Conservation (phyloP, 2,888 invertebrate species). For the Camponotus fellah region DNA sequence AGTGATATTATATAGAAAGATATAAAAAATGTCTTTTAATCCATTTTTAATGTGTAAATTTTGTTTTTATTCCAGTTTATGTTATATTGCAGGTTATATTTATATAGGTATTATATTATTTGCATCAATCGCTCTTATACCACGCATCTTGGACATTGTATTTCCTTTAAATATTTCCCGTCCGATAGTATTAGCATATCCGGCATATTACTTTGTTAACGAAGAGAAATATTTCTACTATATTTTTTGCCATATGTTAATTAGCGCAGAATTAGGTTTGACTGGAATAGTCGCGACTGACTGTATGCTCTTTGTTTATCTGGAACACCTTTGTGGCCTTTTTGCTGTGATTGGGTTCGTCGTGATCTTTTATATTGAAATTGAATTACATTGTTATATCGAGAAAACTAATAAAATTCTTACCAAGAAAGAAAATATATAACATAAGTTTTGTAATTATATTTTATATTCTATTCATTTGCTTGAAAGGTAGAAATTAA, state of each 20-base stretch:
- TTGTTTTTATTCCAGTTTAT: background rate
- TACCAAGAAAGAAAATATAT: background rate
- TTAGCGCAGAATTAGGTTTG: background rate
- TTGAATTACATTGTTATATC: background rate
- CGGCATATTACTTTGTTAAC: slow-evolving; percentile 33
- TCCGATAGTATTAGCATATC: background rate
- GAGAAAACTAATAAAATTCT: slow-evolving; percentile 4
- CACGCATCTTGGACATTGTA: slow-evolving; percentile 9
- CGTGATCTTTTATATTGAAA: background rate
- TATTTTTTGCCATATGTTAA: slow-evolving; percentile 15
- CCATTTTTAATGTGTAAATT: background rate
- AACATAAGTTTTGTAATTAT: background rate
- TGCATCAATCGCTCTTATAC: background rate
- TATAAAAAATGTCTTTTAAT: background rate
- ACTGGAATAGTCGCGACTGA: background rate
- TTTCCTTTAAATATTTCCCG: slow-evolving; percentile 32
- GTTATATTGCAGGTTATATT: background rate
- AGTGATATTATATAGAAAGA: background rate
- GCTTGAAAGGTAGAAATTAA: background rate
- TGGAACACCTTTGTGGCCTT: slow-evolving; percentile 18
- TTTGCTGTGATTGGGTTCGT: slow-evolving; percentile 23
- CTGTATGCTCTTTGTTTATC: slow-evolving; percentile 10
- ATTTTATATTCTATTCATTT: background rate
- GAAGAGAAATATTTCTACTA: slow-evolving; percentile 22
- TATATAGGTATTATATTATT: background rate